Conservation (phyloP, 1,140 invertebrate genomes). For the Aphelinus atriplicis region DNA sequence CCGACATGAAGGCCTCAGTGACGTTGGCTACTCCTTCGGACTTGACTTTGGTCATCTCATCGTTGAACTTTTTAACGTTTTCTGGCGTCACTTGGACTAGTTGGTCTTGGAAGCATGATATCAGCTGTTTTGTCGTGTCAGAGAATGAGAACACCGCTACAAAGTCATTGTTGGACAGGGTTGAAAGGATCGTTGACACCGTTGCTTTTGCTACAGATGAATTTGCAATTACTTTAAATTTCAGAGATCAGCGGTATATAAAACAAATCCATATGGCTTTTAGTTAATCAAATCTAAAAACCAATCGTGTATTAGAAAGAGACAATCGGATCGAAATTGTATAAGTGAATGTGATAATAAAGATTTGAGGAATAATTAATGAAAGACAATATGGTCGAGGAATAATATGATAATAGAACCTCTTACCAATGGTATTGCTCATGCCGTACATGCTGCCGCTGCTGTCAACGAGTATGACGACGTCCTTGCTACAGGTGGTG, state of each 20-base stretch:
- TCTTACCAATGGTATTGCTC: conserved; percentile 75
- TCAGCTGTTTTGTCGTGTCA: conserved; percentile 72
- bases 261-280: too few species aligned
- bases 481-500: conserved; percentile 96
- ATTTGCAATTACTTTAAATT: conserved; percentile 1
- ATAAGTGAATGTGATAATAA: conserved; percentile 12
- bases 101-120: conserved; percentile 83
- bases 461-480: conserved; percentile 93
- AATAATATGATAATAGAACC: neutral
- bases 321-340: conserved; percentile 8
- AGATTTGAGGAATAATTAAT: neutral
- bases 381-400: too few species aligned
- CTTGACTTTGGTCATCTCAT: conserved; percentile 74
- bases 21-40: conserved; percentile 88
- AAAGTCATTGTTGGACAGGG: conserved; percentile 97
- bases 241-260: neutral
- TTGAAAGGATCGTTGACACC: conserved; percentile 88
- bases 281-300: too few species aligned
- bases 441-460: conserved; percentile 98
- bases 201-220: conserved; percentile 73
- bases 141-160: conserved; percentile 90
- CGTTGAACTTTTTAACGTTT: conserved; percentile 83
- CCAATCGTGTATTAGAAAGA: neutral
- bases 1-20: conserved; percentile 82
- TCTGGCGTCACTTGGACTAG: conserved; percentile 93